phyloP scores from a whole-genome alignment of 2,888 invertebrate genomes.

The Platycheirus albimanus region DNA sequence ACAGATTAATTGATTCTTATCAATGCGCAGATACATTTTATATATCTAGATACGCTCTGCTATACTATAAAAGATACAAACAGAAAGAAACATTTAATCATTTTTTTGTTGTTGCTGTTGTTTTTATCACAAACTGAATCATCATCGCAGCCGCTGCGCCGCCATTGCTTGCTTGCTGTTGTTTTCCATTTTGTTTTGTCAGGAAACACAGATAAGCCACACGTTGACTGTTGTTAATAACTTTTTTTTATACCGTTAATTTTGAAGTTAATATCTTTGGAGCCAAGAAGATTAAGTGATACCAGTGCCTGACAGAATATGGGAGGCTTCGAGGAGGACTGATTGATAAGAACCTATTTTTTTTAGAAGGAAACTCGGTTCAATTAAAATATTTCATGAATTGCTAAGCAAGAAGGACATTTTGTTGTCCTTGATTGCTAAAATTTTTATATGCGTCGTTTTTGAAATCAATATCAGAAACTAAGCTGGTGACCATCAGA shows the following conservation, averaged over 20 bases:
- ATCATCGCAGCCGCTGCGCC: constrained; percentile 25
- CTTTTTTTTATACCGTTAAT: constrained; percentile 65
- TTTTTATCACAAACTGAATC: constrained; percentile 69
- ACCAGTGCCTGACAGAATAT: neutral
- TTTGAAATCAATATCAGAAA: too few species aligned
- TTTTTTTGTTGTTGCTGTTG: too few species aligned
- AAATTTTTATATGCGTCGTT: too few species aligned
- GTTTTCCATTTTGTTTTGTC: constrained; percentile 8
- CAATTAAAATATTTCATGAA: too few species aligned
- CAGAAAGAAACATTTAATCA: constrained; percentile 70
- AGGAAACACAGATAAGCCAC: constrained; percentile 35
- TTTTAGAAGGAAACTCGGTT: too few species aligned
- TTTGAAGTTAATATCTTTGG: constrained; percentile 55
- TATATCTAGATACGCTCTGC: constrained; percentile 60
- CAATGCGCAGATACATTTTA: constrained; percentile 67
- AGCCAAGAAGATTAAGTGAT: constrained; percentile 49
- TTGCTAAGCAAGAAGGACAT: too few species aligned
- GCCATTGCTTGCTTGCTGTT: neutral
- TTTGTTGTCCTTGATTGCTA: too few species aligned
- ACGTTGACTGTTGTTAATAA: constrained; percentile 42
- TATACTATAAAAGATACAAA: constrained; percentile 46
- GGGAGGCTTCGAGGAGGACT: too few species aligned
- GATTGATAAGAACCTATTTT: too few species aligned
- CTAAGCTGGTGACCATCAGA: too few species aligned
- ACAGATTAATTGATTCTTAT: constrained; percentile 74